phyloP scores from a whole-genome alignment of 1,140 invertebrate species.

The Sesamia nonagrioides region DNA sequence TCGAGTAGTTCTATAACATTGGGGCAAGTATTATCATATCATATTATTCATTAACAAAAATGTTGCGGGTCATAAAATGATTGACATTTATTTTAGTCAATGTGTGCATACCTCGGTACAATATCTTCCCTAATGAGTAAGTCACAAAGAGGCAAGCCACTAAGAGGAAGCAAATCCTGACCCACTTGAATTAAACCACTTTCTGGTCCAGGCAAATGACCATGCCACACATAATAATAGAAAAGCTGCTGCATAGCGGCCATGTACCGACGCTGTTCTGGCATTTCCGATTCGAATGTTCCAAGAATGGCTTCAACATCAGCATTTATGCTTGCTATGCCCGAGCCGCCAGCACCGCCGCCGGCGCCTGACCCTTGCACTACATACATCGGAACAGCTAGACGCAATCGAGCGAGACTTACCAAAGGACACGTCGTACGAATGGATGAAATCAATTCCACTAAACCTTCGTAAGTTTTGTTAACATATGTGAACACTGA shows the following conservation, averaged over 20 bases:
- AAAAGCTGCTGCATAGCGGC: constrained; percentile 94
- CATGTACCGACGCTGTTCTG: constrained; percentile 91
- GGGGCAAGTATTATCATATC: constrained; percentile 27
- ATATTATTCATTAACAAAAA: constrained; percentile 24
- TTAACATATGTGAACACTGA: constrained; percentile 90
- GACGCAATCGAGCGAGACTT: constrained; percentile 88
- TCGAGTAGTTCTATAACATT: constrained; percentile 44
- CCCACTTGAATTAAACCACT: constrained; percentile 89
- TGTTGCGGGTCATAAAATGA: neutral
- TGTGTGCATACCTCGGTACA: constrained; percentile 90
- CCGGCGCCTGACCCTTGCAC: constrained; percentile 85
- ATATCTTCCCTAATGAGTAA: constrained; percentile 92
- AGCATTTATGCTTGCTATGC: constrained; percentile 69
- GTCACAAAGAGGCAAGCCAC: constrained; percentile 91
- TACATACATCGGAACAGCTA: constrained; percentile 91
- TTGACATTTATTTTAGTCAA: constrained; percentile 72
- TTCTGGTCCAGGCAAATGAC: constrained; percentile 88
- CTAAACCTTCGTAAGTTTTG: constrained; percentile 89
- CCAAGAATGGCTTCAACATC: constrained; percentile 93
- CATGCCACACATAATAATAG: constrained; percentile 93
- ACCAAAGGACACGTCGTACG: constrained; percentile 93
- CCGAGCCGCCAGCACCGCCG: constrained; percentile 60
- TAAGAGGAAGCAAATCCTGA: constrained; percentile 89
- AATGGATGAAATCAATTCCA: constrained; percentile 92
- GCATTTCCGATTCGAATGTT: constrained; percentile 90